phyloP scores from a whole-genome alignment of 2,888 invertebrate genomes.

The Thereva nobilitata region DNA sequence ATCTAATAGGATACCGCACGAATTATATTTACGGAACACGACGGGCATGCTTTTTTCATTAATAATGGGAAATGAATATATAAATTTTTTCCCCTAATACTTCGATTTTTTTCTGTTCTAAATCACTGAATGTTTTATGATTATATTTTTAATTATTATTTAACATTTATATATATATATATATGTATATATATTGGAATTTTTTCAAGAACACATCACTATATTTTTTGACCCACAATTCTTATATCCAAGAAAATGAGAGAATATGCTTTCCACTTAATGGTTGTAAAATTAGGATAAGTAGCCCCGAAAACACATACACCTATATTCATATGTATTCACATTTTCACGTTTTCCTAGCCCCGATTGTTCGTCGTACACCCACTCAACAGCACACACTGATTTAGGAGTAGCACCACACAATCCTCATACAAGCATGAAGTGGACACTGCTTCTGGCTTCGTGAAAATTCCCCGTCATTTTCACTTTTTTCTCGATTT shows the following conservation, averaged over 20 bases:
- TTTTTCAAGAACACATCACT: conserved; percentile 20
- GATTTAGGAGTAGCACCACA: conserved; percentile 16
- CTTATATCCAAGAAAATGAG: conserved; percentile 16
- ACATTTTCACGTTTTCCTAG: conserved; percentile 23
- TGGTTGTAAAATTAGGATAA: conserved; percentile 37
- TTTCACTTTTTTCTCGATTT: too few relatives aligned
- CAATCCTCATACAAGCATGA: conserved; percentile 14
- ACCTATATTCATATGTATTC: conserved; percentile 21
- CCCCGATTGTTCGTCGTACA: conserved; percentile 14
- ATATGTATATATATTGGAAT: too few relatives aligned
- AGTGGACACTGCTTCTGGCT: conserved; percentile 17
- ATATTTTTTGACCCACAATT: conserved; percentile 32
- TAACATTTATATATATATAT: too few relatives aligned
- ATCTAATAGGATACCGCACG: conserved; percentile 21
- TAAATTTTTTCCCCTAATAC: too few relatives aligned
- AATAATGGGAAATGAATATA: not conserved
- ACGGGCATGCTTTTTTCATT: conserved; percentile 5
- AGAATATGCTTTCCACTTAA: conserved; percentile 34
- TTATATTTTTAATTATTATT: not conserved
- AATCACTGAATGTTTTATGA: too few relatives aligned
- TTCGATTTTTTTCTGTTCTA: too few relatives aligned
- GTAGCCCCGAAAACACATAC: conserved; percentile 27
- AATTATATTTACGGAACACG: conserved; percentile 17
- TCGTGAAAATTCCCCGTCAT: conserved; percentile 12
- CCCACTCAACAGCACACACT: conserved; percentile 28